Evolutionary conservation across 2,113 vertebrate species (phyloP).

Genomic region (Microtus richardsoni): DNA sequence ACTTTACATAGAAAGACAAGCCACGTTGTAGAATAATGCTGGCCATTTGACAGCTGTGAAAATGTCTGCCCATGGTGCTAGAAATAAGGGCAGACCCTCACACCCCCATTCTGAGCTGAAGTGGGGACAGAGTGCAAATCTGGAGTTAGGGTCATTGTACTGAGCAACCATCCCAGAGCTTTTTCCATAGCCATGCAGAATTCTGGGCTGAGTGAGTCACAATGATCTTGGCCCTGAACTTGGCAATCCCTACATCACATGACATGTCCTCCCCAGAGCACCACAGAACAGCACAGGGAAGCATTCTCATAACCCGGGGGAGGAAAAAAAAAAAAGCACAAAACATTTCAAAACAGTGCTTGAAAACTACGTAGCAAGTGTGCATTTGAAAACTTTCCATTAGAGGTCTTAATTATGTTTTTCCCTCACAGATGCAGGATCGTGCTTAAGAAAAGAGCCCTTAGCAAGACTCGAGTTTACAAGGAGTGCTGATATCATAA

Average conservation of each 20-base stretch:
- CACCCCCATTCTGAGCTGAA: neutral
- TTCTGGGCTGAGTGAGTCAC: neutral
- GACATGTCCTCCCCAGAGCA: neutral
- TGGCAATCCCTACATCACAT: neutral
- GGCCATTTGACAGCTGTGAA: neutral
- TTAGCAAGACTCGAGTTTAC: constrained; percentile 57
- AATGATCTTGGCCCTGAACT: neutral
- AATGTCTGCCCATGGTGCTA: accelerated
- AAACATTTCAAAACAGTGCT: constrained; percentile 44
- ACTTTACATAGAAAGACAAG: neutral
- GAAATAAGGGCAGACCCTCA: neutral
- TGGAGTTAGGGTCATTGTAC: neutral
- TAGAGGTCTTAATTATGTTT: constrained; percentile 58
- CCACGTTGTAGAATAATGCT: neutral
- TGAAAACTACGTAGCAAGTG: neutral
- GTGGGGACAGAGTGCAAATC: neutral
- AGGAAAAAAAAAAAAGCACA: neutral
- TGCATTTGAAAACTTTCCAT: constrained; percentile 43
- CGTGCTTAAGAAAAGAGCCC: constrained; percentile 58
- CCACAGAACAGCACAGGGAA: neutral
- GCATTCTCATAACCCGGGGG: neutral
- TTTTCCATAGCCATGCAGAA: neutral
- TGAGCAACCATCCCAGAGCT: neutral
- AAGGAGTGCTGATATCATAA: constrained; percentile 21
- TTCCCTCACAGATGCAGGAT: constrained; percentile 27